Evolutionary conservation across 1,140 invertebrate species (phyloP).

Genomic region (Drosophila virilis): DNA sequence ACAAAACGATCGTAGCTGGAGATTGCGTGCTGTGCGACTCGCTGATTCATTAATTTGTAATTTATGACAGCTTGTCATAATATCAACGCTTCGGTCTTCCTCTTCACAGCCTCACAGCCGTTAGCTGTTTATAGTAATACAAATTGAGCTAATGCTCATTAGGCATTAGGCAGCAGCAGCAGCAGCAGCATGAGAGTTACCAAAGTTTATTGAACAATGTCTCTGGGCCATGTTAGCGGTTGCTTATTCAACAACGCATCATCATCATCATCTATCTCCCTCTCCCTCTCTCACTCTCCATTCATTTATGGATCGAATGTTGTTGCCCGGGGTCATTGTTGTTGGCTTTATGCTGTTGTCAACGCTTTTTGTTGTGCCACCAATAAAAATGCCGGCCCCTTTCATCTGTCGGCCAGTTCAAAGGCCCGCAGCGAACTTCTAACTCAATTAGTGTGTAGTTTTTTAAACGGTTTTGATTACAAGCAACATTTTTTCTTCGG

Average conservation of each 20-base stretch:
- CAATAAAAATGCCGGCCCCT: slow-evolving; percentile 65
- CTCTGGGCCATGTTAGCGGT: slow-evolving; percentile 74
- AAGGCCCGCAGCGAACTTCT: slow-evolving; percentile 68
- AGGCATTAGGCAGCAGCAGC: slow-evolving; percentile 68
- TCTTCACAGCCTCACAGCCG: slow-evolving; percentile 1
- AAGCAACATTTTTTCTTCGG: slow-evolving; percentile 61
- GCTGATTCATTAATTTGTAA: slow-evolving; percentile 76
- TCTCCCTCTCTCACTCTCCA: slow-evolving; percentile 16
- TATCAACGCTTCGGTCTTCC: slow-evolving; percentile 51
- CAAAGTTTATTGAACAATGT: slow-evolving; percentile 70
- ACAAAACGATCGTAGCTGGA: slow-evolving; percentile 15
- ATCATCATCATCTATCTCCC: slow-evolving; percentile 34
- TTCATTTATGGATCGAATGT: slow-evolving; percentile 48
- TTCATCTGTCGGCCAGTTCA: slow-evolving; percentile 73
- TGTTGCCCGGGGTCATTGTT: slow-evolving; percentile 58
- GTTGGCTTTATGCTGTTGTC: slow-evolving; percentile 80
- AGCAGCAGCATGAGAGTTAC: slow-evolving; percentile 62
- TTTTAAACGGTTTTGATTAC: slow-evolving; percentile 83
- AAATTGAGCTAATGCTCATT: slow-evolving; percentile 61
- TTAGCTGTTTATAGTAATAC: slow-evolving; percentile 49
- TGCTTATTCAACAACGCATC: slow-evolving; percentile 56
- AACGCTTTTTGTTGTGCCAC: slow-evolving; percentile 82
- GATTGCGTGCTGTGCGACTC: slow-evolving; percentile 32
- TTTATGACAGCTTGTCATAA: slow-evolving; percentile 83
- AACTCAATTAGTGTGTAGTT: slow-evolving; percentile 80